A percentile compares a stretch with the other conserved stretches of the same genome.
These are phyloP conservation scores for Smittia sp. DNA, from an alignment of 2,888 invertebrate genomes.

Conservation along the genomic window DNA sequence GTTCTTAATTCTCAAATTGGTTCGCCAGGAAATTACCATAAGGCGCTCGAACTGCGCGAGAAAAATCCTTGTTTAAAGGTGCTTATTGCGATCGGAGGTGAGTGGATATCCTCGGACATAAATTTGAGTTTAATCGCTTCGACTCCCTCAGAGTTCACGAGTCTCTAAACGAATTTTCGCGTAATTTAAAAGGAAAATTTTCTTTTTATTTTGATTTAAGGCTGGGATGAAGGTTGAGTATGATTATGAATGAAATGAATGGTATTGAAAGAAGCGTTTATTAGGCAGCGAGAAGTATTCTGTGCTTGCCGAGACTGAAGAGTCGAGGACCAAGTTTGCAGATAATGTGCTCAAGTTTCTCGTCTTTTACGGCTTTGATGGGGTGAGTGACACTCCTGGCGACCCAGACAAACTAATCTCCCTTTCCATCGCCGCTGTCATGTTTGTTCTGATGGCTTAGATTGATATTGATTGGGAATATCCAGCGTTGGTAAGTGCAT, in stretches of 20 bases:
- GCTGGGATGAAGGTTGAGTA: conserved; percentile 52
- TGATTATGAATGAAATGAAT: no score
- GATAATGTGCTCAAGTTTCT: conserved; percentile 53
- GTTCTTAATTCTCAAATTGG: not conserved
- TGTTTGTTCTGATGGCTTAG: not conserved
- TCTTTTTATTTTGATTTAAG: conserved; percentile 43
- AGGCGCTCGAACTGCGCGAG: conserved; percentile 52
- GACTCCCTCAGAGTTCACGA: not conserved
- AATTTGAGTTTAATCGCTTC: conserved; percentile 8
- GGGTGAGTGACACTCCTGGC: conserved; percentile 43
- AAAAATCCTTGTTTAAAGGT: conserved; percentile 53
- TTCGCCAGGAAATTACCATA: conserved; percentile 48
- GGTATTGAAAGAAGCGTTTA: no score
- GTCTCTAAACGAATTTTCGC: not conserved
- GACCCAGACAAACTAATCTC: not conserved
- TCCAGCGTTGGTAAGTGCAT: conserved; percentile 48
- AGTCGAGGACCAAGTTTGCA: conserved; percentile 52
- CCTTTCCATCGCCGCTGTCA: not conserved
- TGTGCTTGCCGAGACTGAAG: conserved; percentile 49
- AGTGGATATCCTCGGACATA: not conserved
- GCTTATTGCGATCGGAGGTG: conserved; percentile 53
- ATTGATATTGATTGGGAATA: conserved; percentile 58
- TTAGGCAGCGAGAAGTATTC: conserved; percentile 53
- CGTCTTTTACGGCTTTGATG: conserved; percentile 54
- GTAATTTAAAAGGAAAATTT: conserved; percentile 1